Conservation (phyloP, 1,140 invertebrate species). For the Tribolium madens region DNA sequence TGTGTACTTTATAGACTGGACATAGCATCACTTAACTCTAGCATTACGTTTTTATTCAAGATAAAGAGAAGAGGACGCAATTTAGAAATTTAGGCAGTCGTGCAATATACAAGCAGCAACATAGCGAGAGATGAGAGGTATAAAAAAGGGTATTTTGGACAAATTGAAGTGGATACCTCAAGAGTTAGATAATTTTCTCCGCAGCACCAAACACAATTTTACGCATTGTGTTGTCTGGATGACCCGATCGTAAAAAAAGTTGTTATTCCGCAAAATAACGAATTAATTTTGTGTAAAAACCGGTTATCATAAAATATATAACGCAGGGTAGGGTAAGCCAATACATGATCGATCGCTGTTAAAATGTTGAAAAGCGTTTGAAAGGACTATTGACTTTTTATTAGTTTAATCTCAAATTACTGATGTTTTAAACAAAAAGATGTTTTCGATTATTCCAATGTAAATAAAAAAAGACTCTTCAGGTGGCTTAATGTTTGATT, state of each 20-base stretch:
- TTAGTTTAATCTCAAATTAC: constrained; percentile 9
- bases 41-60: neutral
- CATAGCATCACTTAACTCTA: neutral
- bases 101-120: constrained; percentile 15
- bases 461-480: too few relatives aligned
- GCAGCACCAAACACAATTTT: constrained; percentile 23
- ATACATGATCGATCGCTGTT: constrained; percentile 12
- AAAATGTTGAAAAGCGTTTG: neutral
- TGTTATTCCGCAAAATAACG: neutral
- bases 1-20: too few relatives aligned
- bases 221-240: constrained; percentile 15
- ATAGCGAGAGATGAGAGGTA: neutral
- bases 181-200: constrained; percentile 25
- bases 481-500: too few relatives aligned
- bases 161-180: constrained; percentile 35
- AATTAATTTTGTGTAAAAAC: constrained; percentile 33
- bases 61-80: neutral
- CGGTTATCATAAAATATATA: constrained; percentile 28
- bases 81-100: constrained; percentile 12
- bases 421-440: neutral
- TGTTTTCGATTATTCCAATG: neutral
- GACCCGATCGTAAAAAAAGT: constrained; percentile 18
- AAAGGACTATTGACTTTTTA: constrained; percentile 6
- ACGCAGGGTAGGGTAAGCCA: neutral
- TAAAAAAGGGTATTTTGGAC: constrained; percentile 9